Evolutionary conservation across 2,888 invertebrate genomes (phyloP).

Genomic region (Holacanthella duospinosa): DNA sequence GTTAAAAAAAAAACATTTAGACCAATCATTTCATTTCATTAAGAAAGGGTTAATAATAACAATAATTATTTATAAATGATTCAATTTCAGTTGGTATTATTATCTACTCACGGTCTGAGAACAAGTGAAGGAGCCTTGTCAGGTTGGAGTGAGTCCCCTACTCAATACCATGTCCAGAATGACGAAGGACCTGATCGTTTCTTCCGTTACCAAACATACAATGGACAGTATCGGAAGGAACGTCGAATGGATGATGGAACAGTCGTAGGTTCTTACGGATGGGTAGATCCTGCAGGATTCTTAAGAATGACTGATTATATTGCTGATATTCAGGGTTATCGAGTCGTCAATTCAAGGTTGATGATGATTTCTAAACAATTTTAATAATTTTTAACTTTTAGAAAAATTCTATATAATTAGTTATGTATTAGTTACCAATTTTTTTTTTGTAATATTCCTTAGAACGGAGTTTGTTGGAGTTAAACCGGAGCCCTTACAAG

Average conservation of each 20-base stretch:
- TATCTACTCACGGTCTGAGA: too few relatives aligned
- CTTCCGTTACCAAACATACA: slow-evolving; percentile 78
- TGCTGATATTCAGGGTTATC: slow-evolving; percentile 69
- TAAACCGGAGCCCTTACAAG: slow-evolving; percentile 10
- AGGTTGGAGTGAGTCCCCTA: slow-evolving; percentile 39
- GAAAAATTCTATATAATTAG: too few relatives aligned
- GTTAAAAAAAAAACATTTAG: too few relatives aligned
- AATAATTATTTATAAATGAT: too few relatives aligned
- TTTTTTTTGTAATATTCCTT: too few relatives aligned
- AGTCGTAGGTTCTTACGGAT: slow-evolving; percentile 56
- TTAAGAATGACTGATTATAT: slow-evolving; percentile 76
- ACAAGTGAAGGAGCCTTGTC: slow-evolving; percentile 25
- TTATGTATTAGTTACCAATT: too few relatives aligned
- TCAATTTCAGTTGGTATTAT: too few relatives aligned
- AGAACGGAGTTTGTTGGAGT: slow-evolving; percentile 34
- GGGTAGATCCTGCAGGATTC: slow-evolving; percentile 73
- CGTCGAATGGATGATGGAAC: slow-evolving; percentile 55
- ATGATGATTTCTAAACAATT: too few relatives aligned
- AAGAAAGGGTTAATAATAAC: too few relatives aligned
- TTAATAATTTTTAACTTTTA: too few relatives aligned
- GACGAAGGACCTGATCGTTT: slow-evolving; percentile 84
- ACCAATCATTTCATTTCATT: too few relatives aligned
- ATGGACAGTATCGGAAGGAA: slow-evolving; percentile 80
- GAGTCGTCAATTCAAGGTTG: slow-evolving; percentile 64
- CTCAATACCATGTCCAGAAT: slow-evolving; percentile 84